A percentile compares a stretch with the other conserved stretches of the same genome.
phyloP scores from a whole-genome alignment of 2,888 invertebrate genomes.

The Azorinus chamasolen region DNA sequence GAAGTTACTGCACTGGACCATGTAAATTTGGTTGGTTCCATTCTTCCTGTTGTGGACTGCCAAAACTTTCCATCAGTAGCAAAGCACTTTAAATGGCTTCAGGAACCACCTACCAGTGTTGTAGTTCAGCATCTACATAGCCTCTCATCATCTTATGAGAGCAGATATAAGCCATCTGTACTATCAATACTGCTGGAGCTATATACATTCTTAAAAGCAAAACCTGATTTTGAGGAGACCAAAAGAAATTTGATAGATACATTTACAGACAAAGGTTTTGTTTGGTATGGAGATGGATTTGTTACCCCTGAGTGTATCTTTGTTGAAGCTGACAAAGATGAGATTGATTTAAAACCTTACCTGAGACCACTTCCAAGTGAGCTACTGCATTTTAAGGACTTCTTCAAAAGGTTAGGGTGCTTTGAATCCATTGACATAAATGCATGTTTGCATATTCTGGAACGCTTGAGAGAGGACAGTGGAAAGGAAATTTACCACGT shows the following conservation, averaged over 20 bases:
- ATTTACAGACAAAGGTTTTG: neutral
- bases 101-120: neutral
- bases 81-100: conserved; percentile 13
- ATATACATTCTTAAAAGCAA: conserved; percentile 7
- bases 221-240: neutral
- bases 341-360: conserved; percentile 46
- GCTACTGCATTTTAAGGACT: conserved; percentile 19
- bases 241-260: neutral
- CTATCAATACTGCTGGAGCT: neutral
- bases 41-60: conserved; percentile 26
- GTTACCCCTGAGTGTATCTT: conserved; percentile 1
- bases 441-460: neutral
- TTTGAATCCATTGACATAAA: neutral
- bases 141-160: neutral
- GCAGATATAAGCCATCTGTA: neutral
- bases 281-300: conserved; percentile 48
- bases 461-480: neutral
- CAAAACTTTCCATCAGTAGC: neutral
- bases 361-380: conserved; percentile 43
- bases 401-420: conserved; percentile 37
- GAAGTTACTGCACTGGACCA: conserved; percentile 23
- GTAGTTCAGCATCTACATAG: neutral
- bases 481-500: neutral
- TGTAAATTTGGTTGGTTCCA: conserved; percentile 34
- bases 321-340: conserved; percentile 6